A percentile compares a stretch with the other conserved stretches of the same genome.
Conservation (phyloP, 2,797 vertebrate genomes). For the Lutjanus argentimaculatus region DNA sequence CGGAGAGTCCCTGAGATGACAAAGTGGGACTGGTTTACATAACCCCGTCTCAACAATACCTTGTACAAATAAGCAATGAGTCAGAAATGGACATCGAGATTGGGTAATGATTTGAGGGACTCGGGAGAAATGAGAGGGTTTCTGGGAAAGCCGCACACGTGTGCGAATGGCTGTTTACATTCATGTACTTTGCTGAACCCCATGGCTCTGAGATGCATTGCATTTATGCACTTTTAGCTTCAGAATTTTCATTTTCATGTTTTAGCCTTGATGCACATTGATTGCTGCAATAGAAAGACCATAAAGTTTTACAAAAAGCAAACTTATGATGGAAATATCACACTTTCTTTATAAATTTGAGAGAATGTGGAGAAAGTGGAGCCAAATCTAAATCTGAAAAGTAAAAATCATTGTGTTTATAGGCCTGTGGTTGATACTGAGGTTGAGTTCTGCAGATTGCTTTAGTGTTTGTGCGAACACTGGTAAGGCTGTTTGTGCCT, state of each 20-base stretch:
- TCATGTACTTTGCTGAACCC: constrained; percentile 35
- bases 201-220: constrained; percentile 4
- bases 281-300: not conserved
- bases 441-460: constrained; percentile 27
- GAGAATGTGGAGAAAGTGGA: not conserved
- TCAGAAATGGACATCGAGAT: constrained; percentile 71
- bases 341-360: constrained; percentile 4
- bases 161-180: constrained; percentile 57
- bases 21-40: constrained; percentile 83
- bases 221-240: not conserved
- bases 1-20: constrained; percentile 77
- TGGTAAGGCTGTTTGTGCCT: constrained; percentile 16
- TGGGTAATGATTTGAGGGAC: constrained; percentile 72
- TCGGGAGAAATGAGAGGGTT: constrained; percentile 59
- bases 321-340: constrained; percentile 1
- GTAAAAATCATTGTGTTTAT: constrained; percentile 32
- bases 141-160: constrained; percentile 62
- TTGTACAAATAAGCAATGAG: constrained; percentile 80
- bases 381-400: constrained; percentile 34
- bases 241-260: constrained; percentile 20
- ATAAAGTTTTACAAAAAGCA: constrained; percentile 10
- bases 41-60: constrained; percentile 83
- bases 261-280: constrained; percentile 9
- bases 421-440: constrained; percentile 44
- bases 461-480: constrained; percentile 28